Evolutionary conservation across 2,797 vertebrate genomes (phyloP), one percentile per base, ranked within the genome.

Genomic region (Scolopax rusticola): DNA sequence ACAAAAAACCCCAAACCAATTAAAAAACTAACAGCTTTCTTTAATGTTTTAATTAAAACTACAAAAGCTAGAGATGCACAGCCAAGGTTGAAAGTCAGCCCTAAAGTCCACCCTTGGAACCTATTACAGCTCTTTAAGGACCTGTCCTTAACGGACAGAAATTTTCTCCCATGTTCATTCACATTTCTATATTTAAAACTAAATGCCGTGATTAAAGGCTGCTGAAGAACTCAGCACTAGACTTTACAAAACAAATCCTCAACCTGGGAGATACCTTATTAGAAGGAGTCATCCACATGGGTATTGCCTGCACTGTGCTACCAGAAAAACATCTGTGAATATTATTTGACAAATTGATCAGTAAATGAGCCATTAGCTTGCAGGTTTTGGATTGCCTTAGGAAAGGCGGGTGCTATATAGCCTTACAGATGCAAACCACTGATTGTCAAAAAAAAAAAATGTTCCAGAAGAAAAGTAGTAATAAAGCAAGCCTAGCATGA

Each of bases 331-430:
- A 97, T 94, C 97, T 97, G 93, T 96, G 97, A 95, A 96, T 84
- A 94, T 97, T 96, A 97, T 97, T 98, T 97, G 95, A 98, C 97
- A 98, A 98, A 98, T 87, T 97, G 97, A 97, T 97, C 84, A 69
- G 95, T 97, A 97, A 98, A 96, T 96, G 96, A 98, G 82, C 88
- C 94, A 96, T 97, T 98, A 96, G 95, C 74, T 97, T 93, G 93
- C 88, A 89, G 83, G n/a, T 2, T 95, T 97, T 93, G n/a, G 91
- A 97, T 50, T 97, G 96, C 91, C 91, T 96, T 95, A 96, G 94
- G 95, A 98, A 97, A 96, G 89, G 65, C 67, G 50, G 40, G 85
- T 94, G 69, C 54, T 94, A 30, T 59, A 48, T 16, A 90, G 70
- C 80, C 97, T 97, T 96, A 92, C 92, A 97, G 95, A 98, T 93